Conservation (phyloP, 1,140 invertebrate species). For the Drosophila pandora region DNA sequence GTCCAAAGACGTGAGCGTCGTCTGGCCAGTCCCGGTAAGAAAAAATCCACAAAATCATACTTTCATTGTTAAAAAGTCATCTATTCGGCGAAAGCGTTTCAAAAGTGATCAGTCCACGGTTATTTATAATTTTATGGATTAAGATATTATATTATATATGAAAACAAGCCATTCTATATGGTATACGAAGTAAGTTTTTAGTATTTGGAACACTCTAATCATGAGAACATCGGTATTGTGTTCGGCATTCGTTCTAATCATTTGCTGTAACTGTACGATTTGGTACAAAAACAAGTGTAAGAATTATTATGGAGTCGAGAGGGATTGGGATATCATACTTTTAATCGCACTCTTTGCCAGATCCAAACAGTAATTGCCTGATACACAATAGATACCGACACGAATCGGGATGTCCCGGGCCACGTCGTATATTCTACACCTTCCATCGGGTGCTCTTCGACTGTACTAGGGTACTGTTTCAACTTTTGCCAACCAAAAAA, state of each 20-base stretch:
- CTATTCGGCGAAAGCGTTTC: constrained; percentile 9
- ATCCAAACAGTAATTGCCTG: no score
- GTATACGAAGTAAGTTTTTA: no score
- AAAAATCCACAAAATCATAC: neutral
- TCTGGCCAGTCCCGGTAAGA: constrained; percentile 82
- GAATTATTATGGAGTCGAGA: no score
- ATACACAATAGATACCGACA: neutral
- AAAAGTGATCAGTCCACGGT: neutral
- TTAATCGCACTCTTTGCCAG: no score
- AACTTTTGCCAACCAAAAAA: no score
- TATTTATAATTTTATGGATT: neutral
- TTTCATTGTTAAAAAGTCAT: neutral
- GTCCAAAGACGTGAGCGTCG: constrained; percentile 80
- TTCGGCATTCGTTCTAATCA: no score
- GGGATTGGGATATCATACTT: no score
- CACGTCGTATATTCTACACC: neutral
- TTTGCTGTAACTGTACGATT: no score
- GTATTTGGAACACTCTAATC: neutral
- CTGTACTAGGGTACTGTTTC: neutral
- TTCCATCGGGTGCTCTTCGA: neutral
- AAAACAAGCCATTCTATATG: no score
- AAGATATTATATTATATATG: no score
- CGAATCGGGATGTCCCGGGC: neutral
- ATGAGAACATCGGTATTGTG: no score
- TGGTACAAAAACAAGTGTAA: no score